Percentiles rank a stretch among this genome's conserved stretches.
Evolutionary conservation across 1,140 invertebrate species (phyloP).

Genomic region (Hetaerina americana): DNA sequence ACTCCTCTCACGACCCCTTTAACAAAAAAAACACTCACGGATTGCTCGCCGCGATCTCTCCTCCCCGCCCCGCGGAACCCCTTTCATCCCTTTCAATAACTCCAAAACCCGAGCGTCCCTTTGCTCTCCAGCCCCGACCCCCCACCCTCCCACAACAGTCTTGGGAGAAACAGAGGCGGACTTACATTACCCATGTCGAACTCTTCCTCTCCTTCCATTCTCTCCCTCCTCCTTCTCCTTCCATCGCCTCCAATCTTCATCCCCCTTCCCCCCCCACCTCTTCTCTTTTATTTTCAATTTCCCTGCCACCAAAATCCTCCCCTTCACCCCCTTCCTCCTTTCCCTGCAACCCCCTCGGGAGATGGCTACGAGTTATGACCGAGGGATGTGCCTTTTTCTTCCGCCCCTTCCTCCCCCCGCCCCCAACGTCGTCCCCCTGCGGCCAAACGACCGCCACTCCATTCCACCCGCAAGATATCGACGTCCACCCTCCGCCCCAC

Average conservation of each 20-base stretch:
- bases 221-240: neutral
- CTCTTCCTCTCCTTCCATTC: neutral
- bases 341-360: neutral
- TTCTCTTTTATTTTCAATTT: no score
- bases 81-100: no score
- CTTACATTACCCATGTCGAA: neutral
- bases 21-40: no score
- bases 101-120: no score
- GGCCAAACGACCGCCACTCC: neutral
- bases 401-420: neutral
- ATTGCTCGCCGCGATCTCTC: no score
- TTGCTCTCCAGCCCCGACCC: no score
- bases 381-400: neutral
- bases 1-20: no score
- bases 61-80: no score
- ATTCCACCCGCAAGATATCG: no score
- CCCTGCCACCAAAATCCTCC: neutral
- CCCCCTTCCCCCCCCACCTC: neutral
- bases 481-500: neutral
- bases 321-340: neutral
- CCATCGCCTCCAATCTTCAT: neutral
- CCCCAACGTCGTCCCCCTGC: neutral
- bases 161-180: no score
- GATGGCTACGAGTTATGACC: neutral
- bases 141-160: no score